phyloP scores from a whole-genome alignment of 2,797 vertebrate species.

The Thamnophis elegans region DNA sequence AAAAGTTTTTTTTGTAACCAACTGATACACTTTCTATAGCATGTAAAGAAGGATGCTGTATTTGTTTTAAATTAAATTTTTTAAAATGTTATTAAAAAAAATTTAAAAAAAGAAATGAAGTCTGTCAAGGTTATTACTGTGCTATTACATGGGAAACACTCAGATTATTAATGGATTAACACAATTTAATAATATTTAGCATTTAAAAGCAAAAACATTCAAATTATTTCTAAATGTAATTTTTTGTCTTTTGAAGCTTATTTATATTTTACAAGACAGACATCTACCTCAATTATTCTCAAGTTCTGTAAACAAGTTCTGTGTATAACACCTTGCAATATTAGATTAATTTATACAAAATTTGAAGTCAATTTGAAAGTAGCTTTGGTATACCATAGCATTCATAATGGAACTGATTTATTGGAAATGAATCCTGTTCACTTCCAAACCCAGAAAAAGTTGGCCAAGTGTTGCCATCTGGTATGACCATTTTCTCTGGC shows the following conservation, averaged over 20 bases:
- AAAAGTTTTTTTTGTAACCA: no score
- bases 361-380: neutral
- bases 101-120: neutral
- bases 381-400: neutral
- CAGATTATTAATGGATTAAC: neutral
- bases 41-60: no score
- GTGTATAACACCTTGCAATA: neutral
- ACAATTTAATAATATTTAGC: neutral
- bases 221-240: neutral
- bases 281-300: neutral
- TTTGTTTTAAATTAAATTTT: no score
- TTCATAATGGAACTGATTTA: neutral
- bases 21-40: no score
- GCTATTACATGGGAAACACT: neutral
- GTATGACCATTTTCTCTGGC: neutral
- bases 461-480: neutral
- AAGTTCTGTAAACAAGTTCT: conserved; percentile 3
- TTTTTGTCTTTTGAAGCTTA: neutral
- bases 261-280: neutral
- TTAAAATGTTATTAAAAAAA: no score
- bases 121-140: neutral
- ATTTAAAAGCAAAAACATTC: neutral
- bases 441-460: neutral
- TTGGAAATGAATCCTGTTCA: neutral
- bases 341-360: neutral